Conservation (phyloP, 2,113 vertebrate species). For the Rallus limicola region DNA sequence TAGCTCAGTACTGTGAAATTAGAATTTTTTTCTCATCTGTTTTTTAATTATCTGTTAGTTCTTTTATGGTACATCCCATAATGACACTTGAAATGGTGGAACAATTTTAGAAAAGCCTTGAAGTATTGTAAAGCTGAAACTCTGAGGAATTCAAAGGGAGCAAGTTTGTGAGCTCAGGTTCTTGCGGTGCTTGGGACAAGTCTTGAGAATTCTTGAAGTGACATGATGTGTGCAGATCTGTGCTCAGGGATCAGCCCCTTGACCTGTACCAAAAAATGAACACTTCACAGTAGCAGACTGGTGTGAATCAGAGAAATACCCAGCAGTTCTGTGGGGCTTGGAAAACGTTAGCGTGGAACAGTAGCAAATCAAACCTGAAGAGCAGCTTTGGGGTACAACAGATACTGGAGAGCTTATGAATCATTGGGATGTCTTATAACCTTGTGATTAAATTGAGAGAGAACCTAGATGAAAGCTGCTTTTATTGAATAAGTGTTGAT, state of each 20-base stretch:
- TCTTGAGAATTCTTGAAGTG: not conserved
- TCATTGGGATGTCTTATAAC: not conserved
- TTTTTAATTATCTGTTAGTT: not conserved
- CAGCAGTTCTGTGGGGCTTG: not conserved
- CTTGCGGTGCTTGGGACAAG: not conserved
- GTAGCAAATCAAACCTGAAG: not conserved
- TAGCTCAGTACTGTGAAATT: not conserved
- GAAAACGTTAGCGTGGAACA: not conserved
- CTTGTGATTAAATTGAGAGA: not conserved
- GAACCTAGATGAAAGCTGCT: not conserved
- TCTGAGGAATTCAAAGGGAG: not conserved
- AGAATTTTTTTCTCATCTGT: not conserved
- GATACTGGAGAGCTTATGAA: not conserved
- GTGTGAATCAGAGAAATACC: not conserved
- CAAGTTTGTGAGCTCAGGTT: not conserved
- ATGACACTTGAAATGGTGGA: not conserved
- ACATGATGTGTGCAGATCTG: not conserved
- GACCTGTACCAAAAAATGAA: not conserved
- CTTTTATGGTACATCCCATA: not conserved
- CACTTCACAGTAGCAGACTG: not conserved
- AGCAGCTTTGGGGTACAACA: not conserved
- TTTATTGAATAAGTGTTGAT: not conserved
- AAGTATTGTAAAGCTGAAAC: not conserved
- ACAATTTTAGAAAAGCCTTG: not conserved
- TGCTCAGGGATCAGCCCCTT: not conserved